A percentile compares a stretch with the other conserved stretches of the same genome.
Evolutionary conservation across 2,113 vertebrate species (phyloP).

Genomic region (Dicrurus megarhynchus): DNA sequence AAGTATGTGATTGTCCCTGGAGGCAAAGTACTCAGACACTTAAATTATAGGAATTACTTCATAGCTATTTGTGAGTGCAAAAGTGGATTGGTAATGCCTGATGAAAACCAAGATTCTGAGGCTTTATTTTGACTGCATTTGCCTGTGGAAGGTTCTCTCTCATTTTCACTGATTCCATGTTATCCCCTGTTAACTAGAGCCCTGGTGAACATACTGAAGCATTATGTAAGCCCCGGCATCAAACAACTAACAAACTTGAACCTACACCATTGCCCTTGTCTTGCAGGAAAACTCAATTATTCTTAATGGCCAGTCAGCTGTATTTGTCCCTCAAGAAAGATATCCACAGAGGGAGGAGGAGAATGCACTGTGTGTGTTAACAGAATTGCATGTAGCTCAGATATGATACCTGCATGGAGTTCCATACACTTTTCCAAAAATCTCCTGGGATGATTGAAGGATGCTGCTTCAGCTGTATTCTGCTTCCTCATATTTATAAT

Average conservation of each 20-base stretch:
- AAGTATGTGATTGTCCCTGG: background rate
- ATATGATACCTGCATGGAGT: background rate
- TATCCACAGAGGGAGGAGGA: background rate
- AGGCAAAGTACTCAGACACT: conserved; percentile 17
- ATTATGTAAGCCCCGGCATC: background rate
- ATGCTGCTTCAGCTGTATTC: background rate
- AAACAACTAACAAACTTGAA: background rate
- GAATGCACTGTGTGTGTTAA: fast-evolving
- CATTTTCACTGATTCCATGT: background rate
- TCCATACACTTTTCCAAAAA: background rate
- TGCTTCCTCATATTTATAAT: background rate
- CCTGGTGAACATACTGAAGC: background rate
- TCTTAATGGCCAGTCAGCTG: background rate
- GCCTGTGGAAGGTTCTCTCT: background rate
- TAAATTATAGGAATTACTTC: background rate
- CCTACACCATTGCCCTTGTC: background rate
- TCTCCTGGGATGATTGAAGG: background rate
- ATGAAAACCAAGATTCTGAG: background rate
- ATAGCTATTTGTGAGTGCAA: background rate
- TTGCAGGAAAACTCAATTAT: background rate
- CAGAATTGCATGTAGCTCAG: background rate
- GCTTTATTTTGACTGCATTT: background rate
- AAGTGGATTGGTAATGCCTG: background rate
- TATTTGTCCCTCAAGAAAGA: background rate
- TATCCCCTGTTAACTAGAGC: background rate